A percentile compares a stretch with the other conserved stretches of the same genome.
These are phyloP conservation scores for Pandemis heparana DNA, from an alignment of 2,888 invertebrate species.

Conservation along the genomic window DNA sequence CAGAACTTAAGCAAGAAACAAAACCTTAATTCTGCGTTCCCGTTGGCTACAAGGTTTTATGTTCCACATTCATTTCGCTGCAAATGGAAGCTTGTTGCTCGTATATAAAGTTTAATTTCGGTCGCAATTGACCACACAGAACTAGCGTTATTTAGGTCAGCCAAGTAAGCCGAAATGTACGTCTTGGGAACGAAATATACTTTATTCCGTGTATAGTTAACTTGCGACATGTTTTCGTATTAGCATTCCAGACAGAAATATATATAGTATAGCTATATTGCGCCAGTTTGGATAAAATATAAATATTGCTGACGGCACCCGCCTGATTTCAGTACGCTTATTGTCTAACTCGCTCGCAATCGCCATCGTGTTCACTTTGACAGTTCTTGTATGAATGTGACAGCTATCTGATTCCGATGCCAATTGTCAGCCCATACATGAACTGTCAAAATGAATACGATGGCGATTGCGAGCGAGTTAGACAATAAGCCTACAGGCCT, in stretches of 20 bases:
- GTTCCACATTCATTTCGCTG: background rate
- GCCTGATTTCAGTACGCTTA: no score
- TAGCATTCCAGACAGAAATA: background rate
- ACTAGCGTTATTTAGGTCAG: conserved; percentile 14
- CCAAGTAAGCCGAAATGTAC: conserved; percentile 16
- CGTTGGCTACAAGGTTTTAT: background rate
- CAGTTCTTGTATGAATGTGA: no score
- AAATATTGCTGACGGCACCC: no score
- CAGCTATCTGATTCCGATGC: no score
- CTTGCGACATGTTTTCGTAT: background rate
- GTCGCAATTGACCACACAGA: background rate
- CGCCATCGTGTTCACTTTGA: no score
- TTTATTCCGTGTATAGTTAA: background rate
- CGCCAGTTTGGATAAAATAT: no score
- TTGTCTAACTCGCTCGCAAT: no score
- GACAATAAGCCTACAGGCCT: no score
- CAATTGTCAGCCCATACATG: no score
- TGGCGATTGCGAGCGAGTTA: no score
- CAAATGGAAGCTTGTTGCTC: background rate
- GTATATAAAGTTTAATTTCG: background rate
- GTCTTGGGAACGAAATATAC: conserved; percentile 1
- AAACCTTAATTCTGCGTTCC: conserved; percentile 2
- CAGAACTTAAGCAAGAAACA: conserved; percentile 3
- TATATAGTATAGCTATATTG: no score
- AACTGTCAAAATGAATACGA: no score